Base-by-base conservation (phyloP, 1,140 invertebrate genomes). In the Conus ventricosus region DNA sequence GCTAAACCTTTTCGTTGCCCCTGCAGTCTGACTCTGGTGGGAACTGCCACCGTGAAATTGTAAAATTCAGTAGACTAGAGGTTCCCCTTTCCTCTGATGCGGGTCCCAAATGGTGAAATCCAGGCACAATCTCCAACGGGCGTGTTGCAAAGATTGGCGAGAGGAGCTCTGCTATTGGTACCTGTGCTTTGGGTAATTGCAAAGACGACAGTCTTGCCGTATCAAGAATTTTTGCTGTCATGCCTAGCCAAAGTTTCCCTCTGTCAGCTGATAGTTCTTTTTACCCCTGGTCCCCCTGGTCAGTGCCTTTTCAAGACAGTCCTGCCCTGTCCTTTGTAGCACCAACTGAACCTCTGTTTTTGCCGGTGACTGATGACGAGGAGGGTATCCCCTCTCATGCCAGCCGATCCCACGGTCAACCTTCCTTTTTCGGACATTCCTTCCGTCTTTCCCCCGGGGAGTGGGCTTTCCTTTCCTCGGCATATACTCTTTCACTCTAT, bases 61-160 rank as follows among this genome's bases (percentile, higher is more conserved):
- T n/a, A n/a, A n/a, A n/a, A n/a, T n/a, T n/a, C n/a, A n/a, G n/a
- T n/a, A n/a, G n/a, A n/a, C n/a, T n/a, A n/a, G n/a, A n/a, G n/a
- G n/a, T n/a, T n/a, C n/a, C n/a, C n/a, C n/a, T n/a, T n/a, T n/a
- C n/a, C n/a, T 85, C 80, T 27, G 39, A n/a, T 17, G 84, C n/a
- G 27, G 25, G n/a, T 67, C 90, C 90, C n/a, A 91, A 76, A 88
- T 4, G 7, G 85, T 87, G 55, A 91, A 90, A 84, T 90, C n/a
- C n/a, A n/a, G n/a, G n/a, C n/a, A n/a, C n/a, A n/a, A n/a, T n/a
- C n/a, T n/a, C n/a, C 75, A 53, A 71, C 63, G 81, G 90, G 88
- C 5, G n/a, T 55, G 27, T 87, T 39, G 27, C 87, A 87, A 55
- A 82, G 76, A 53, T 55, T 27, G n/a, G 90, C 71, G 85, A 71